Evolutionary conservation across 2,888 invertebrate species (phyloP).

Genomic region (Cosmia pyralina): DNA sequence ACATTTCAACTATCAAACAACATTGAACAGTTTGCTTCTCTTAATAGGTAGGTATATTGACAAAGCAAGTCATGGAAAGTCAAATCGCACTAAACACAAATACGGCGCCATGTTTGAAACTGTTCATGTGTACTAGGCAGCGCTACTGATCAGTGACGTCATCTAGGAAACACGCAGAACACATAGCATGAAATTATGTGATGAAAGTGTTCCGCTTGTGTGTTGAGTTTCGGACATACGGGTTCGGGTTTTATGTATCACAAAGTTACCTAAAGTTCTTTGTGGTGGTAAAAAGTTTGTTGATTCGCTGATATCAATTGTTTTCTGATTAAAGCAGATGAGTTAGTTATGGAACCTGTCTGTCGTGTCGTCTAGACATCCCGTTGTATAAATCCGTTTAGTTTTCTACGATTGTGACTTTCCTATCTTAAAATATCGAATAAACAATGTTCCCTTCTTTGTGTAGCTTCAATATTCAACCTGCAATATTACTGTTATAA

Average conservation of each 20-base stretch:
- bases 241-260: constrained; percentile 7
- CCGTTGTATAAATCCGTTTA: neutral
- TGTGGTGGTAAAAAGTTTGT: neutral
- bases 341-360: neutral
- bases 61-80: constrained; percentile 29
- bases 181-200: constrained; percentile 26
- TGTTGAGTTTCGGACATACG: constrained; percentile 11
- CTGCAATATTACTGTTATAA: neutral
- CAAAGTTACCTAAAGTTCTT: neutral
- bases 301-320: neutral
- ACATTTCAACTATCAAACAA: neutral
- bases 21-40: neutral
- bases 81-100: constrained; percentile 30
- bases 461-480: neutral
- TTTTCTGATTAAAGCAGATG: neutral
- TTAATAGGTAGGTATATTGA: too few species aligned
- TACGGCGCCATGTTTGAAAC: constrained; percentile 18
- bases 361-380: too few species aligned
- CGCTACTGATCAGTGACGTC: constrained; percentile 13
- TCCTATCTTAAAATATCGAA: neutral
- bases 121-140: neutral
- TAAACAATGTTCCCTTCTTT: neutral
- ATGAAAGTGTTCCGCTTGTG: constrained; percentile 31
- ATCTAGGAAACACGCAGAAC: constrained; percentile 2
- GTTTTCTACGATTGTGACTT: neutral